Evolutionary conservation across 2,888 invertebrate species (phyloP), one percentile per base, ranked within the genome.

Genomic region (Chymomyza amoena): DNA sequence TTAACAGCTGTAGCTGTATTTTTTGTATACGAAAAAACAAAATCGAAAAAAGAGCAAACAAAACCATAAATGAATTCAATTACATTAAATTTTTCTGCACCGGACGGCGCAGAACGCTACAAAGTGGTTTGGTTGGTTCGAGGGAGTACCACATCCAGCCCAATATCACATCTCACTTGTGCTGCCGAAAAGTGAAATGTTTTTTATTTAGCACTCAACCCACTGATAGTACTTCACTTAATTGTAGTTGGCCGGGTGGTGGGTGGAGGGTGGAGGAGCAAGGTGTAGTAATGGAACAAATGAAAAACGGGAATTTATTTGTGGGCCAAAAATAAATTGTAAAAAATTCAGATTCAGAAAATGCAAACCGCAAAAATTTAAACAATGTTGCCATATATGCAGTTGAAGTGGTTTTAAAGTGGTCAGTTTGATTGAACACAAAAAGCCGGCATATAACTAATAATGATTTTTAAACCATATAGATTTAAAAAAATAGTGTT

Each of bases 1-100:
- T 81, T 74, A 45, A n/a, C 52, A 50, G 84, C 74, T 77, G 77
- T 75, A 84, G 70, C 71, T 67, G 66, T 64, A 74, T 64, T 10
- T 45, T 13, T 45, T 13, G n/a, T n/a, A 45, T 45, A 45, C 10
- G 70, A 39, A 61, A 54, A 45, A 25, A 62, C 61, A 10, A n/a
- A 39, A 28, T 28, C 3, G 15, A 59, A 57, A 39, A 60, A 50
- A 15, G 32, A 32, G 32, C 32, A 87, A 87, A 78, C 81, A 87
- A 82, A 87, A 74, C 84, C 85, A 87, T 84, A 87, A 84, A 84
- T 84, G 84, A 87, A 84, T 84, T 84, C 84, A 84, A 84, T 84
- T 84, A 84, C 84, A 84, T 84, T 84, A 87, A 85, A 73, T 83
- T 84, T 87, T 79, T 72, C 1, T 32, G 32, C 7, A 32, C 9